Evolutionary conservation across 2,888 invertebrate genomes (phyloP), one percentile per base, ranked within the genome.

Genomic region (Eupithecia subfuscata): DNA sequence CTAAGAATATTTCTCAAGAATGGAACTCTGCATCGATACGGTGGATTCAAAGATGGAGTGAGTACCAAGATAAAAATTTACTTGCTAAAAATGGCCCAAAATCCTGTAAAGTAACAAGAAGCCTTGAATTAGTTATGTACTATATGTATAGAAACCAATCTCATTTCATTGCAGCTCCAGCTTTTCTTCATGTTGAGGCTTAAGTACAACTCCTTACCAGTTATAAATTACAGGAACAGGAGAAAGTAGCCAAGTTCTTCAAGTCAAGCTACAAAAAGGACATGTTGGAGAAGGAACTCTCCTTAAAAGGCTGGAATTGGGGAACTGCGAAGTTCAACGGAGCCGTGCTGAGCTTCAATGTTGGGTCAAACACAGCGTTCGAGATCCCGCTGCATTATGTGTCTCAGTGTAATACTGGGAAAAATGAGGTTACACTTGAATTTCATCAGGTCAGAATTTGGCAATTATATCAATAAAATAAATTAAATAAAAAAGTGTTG

Each of bases 281-380:
- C 75, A 96, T 99, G 96, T 94, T 98, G 69, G 98, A 98, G 85
- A 98, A 98, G 85, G 99, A 99, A 86, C 92, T 99, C 72, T 98
- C 98, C 80, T 95, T 99, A 1, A 99, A 98, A 89, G 99, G 99
- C 0, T 99, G 99, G 99, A 99, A 99, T 91, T 99, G 99, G 98
- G 99, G 99, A 43, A 97, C 98, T 0, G 98, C 98, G 0, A 97
- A 98, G 84, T 99, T 99, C 88, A 97, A 97, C 84, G 99, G 98
- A 5, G 97, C 98, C 0, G 96, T 97, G 0, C 91, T 98, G 0
- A 97, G 97, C 86, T 98, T 98, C 87, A 98, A 98, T 88, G 97
- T 98, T 64, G 97, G 97, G 5, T 95, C 96, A 45, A 96, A 97
- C 82, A 97, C 98, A 18, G 98, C 98, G 0, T 99, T 99, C 95